Evolutionary conservation across 2,888 invertebrate genomes (phyloP), one percentile per base, ranked within the genome.

Genomic region (Horisme vitalbata): DNA sequence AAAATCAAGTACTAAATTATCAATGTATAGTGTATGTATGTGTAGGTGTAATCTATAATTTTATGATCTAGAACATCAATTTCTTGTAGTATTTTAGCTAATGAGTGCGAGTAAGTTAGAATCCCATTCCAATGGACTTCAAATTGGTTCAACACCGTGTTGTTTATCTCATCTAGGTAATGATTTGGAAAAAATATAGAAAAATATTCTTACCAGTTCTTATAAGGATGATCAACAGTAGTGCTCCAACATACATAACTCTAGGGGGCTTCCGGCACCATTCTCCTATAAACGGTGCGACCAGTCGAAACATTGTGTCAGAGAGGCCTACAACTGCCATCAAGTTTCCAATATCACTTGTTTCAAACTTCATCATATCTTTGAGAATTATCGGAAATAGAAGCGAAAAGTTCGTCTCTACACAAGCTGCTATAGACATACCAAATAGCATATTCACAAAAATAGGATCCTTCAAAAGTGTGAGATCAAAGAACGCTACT

Each of bases 361-460:
- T 93, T 20, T 84, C 78, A 59, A 93, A 91, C 12, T 88, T 66
- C 68, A 92, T 71, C 79, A 92, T 91, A 57, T 94, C 94, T 28
- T 84, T 87, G 10, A 94, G 74, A 45, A 94, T 94, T 33, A 94
- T 92, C 1, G 94, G 94, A 3, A 93, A 87, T 33, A 94, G 64
- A 8, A 93, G 68, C 0, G 93, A 92, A 66, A 94, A 94, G 63
- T 94, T 94, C 0, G 93, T 88, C 69, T 94, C 94, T 0, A 93
- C 93, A 61, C 93, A 93, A 4, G 93, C 88, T 0, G 93, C 94
- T 21, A 94, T 71, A 0, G 94, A 93, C 70, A 94, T 79, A 9
- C 94, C 94, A 31, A 93, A 45, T 82, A 93, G 90, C 52, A 94
- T 92, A 60, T 92, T 94, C 0, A 94, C 90, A 65, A 93, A 94